Conservation (phyloP, 1,140 invertebrate genomes). For the Tetramorium simillimum region DNA sequence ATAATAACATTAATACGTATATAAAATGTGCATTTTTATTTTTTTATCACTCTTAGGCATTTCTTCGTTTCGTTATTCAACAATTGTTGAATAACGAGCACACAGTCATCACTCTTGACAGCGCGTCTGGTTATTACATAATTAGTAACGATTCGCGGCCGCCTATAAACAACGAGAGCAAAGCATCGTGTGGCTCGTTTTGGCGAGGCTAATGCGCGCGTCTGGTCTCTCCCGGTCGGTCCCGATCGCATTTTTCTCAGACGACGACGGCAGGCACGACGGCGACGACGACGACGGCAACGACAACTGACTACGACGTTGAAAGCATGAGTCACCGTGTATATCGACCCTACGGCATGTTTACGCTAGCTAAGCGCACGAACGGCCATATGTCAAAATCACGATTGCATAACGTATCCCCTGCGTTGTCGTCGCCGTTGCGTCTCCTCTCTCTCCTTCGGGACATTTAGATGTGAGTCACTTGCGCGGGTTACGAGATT, state of each 20-base stretch:
- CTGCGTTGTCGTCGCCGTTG: background rate
- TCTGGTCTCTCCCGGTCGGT: slow-evolving; percentile 48
- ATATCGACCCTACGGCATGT: slow-evolving; percentile 73
- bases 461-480: slow-evolving; percentile 73
- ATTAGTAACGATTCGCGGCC: slow-evolving; percentile 57
- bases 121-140: slow-evolving; percentile 49
- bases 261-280: background rate
- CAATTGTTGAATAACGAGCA: background rate
- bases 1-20: background rate
- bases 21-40: background rate
- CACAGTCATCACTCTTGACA: slow-evolving; percentile 13
- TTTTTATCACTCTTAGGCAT: background rate
- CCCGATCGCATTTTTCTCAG: slow-evolving; percentile 61
- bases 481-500: slow-evolving; percentile 67
- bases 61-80: background rate
- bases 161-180: slow-evolving; percentile 49
- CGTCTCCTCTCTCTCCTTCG: slow-evolving; percentile 50
- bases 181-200: slow-evolving; percentile 58
- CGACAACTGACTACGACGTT: slow-evolving; percentile 36
- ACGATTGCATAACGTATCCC: slow-evolving; percentile 71
- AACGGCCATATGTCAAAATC: slow-evolving; percentile 75
- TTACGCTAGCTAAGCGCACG: slow-evolving; percentile 68
- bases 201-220: slow-evolving; percentile 42
- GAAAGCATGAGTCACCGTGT: slow-evolving; percentile 71
- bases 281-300: background rate